Conservation (phyloP, 2,113 vertebrate genomes). For the Mohoua ochrocephala region DNA sequence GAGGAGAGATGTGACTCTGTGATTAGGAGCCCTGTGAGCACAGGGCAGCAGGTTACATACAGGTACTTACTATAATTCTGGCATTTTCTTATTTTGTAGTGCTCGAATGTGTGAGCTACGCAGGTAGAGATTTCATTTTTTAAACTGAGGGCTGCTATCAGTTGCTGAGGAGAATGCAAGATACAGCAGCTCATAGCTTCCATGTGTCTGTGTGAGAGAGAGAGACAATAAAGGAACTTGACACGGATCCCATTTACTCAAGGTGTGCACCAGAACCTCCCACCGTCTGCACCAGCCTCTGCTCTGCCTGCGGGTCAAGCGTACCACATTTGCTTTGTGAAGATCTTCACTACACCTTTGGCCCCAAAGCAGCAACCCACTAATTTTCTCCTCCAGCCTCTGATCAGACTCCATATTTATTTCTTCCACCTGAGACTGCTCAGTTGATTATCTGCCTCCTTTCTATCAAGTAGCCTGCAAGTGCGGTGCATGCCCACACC, state of each 20-base stretch:
- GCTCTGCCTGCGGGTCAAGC: background rate
- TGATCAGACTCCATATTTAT: background rate
- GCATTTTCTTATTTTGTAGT: background rate
- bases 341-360: background rate
- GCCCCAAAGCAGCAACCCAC: background rate
- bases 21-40: background rate
- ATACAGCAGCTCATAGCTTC: background rate
- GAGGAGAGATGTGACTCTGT: background rate
- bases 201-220: rapidly evolving
- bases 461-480: background rate
- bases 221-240: background rate
- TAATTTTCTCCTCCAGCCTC: background rate
- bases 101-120: background rate
- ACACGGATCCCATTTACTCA: background rate
- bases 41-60: background rate
- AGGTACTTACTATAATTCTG: background rate
- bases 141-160: background rate
- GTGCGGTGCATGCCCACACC: background rate
- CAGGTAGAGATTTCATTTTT: background rate
- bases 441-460: background rate
- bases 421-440: background rate
- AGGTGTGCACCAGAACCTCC: background rate
- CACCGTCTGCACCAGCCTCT: background rate
- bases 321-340: background rate
- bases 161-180: background rate